Conservation (phyloP, 2,113 vertebrate species). For the Pogona vitticeps region DNA sequence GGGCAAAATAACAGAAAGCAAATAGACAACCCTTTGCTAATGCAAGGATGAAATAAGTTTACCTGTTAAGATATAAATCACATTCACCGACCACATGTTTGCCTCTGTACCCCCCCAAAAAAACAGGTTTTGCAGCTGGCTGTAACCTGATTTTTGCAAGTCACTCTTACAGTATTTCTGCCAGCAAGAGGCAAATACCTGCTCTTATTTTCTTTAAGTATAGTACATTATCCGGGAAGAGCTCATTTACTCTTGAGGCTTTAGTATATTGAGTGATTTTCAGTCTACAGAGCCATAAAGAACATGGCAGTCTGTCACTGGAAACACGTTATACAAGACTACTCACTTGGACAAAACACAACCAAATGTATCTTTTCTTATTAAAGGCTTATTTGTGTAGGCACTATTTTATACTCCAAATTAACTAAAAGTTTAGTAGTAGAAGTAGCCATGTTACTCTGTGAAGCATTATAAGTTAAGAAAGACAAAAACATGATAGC, state of each 20-base stretch:
- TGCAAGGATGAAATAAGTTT: not conserved
- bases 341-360: not conserved
- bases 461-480: too few relatives aligned
- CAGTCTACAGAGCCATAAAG: not conserved
- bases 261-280: not conserved
- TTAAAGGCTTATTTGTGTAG: not conserved
- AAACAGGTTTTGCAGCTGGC: not conserved
- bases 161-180: not conserved
- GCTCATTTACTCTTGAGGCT: not conserved
- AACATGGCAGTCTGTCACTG: not conserved
- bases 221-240: not conserved
- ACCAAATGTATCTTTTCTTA: conserved; percentile 15
- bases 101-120: not conserved
- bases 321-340: not conserved
- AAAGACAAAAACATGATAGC: too few relatives aligned
- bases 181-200: not conserved
- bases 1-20: not conserved
- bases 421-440: too few relatives aligned
- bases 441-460: too few relatives aligned
- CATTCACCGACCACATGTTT: not conserved
- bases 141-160: not conserved
- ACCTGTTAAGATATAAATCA: not conserved
- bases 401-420: not conserved
- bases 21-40: not conserved
- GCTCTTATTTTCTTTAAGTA: not conserved